Evolutionary conservation across 37 sponge, comb jelly and placozoan species (phyloP), one percentile per base, ranked within the genome.

Genomic region (Oscarella lobularis): DNA sequence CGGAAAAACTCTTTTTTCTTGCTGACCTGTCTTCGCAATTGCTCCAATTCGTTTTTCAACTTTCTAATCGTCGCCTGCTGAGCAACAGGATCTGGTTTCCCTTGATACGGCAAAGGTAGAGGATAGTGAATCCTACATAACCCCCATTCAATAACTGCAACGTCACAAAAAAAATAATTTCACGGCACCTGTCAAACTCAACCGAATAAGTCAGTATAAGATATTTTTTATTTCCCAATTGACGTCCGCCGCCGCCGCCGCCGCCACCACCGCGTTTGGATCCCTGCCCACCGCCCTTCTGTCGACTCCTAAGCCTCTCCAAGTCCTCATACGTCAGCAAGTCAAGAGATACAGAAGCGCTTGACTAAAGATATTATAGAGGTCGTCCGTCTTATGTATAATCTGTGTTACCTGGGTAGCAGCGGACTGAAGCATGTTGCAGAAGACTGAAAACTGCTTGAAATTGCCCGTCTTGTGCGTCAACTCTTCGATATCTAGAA

Each of bases 81-180:
- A 0, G 65, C 60, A 0, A 40, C 71, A 1, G 93, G 87, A 55
- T 92, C 90, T 9, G 87, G 83, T 37, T 80, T 67, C 9, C 93
- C 93, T 65, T 54, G 39, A 72, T 89, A 92, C 2, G 90, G 80
- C 75, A 92, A 77, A 14, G 93, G 85, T 66, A 92, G 39, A 1
- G 93, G 93, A 48, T 92, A 92, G 68, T 92, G 93, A 27, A 92
- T 88, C 66, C 93, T 84, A 73, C 14, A 5, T 3, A 38, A 27
- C 14, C 60, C 60, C 9, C 9, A 48, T 20, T 27, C 9, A 48
- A 20, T 48, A 48, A 48, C 20, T 20, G 20, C 14, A 27, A 48
- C 9, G 14, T 48, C 60, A 20, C 60, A 48, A 20, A 9, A 48
- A 20, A 27, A 9, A 48, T 48, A 27, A 48, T 9, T 48, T 48